Base-by-base conservation (phyloP, 2,888 invertebrate species). In the Rotaria socialis region DNA sequence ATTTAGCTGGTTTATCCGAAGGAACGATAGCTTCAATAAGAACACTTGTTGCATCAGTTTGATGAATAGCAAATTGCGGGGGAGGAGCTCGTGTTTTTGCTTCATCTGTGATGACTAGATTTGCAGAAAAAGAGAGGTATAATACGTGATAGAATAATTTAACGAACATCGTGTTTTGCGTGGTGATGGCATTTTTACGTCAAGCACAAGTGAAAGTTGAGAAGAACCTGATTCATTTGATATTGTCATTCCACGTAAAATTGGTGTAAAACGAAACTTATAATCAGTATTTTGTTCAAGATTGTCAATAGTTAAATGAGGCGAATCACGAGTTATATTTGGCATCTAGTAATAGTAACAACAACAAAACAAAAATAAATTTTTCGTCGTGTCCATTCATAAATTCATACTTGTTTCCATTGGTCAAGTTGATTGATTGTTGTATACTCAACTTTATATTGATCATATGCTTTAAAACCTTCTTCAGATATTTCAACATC, bases 381-480 rank as follows among this genome's bases (percentile, higher is more conserved):
- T 8, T 19, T 55, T 16, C 7, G 4, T 22, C 22, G 4, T 4
- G 22, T 55, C 7, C 6, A 67, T 19, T 6, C 35, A 16, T 4
- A 67, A 2, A 4, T 5, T 35, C n/a, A n/a, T 80, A 80, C 80
- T 47, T 80, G 43, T 43, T 80, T 24, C 80, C 80, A 80, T 80
- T 80, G 22, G n/a, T 80, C 80, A 2, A 24, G 35, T 67, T 67
- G 67, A 35, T 67, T 35, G 6, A 19, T 67, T 35, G 67, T 35
- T 67, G 67, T 35, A 19, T 67, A 80, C 47, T 80, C 80, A 43
- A 80, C 80, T 47, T 47, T 80, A 47, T 80, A 80, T 47, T 14
- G 43, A 80, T 80, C 80, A 80, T 24, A 80, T 80, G 43, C 24
- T 80, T n/a, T 80, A n/a, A 80, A 80, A 47, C 80, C 80, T 47